A percentile compares a stretch with the other conserved stretches of the same genome.
Conservation (phyloP, 2,797 vertebrate species). For the Lerista edwardsae region DNA sequence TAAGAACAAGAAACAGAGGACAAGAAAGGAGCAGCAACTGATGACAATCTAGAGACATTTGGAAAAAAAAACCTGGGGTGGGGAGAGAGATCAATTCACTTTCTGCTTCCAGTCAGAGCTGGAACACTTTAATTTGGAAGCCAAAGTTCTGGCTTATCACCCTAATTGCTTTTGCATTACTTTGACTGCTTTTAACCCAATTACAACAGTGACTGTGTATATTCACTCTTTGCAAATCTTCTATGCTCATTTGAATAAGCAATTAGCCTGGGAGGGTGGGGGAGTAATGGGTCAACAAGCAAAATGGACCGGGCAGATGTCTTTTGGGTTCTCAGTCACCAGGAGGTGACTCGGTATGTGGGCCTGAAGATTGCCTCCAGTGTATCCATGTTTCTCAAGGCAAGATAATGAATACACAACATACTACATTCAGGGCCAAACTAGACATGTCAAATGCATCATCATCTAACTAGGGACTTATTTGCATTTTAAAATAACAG, state of each 20-base stretch:
- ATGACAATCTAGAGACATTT: conserved; percentile 54
- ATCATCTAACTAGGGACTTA: no score
- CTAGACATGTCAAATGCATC: no score
- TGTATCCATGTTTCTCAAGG: neutral
- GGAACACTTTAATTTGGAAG: conserved; percentile 57
- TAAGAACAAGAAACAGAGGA: conserved; percentile 18
- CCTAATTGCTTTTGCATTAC: conserved; percentile 58
- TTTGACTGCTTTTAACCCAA: conserved; percentile 47
- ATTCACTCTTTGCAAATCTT: conserved; percentile 50
- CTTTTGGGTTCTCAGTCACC: neutral
- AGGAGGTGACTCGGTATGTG: neutral
- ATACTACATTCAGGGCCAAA: no score
- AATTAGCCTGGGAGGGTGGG: conserved; percentile 51
- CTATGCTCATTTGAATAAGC: conserved; percentile 56
- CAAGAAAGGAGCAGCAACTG: conserved; percentile 29
- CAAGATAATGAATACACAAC: neutral
- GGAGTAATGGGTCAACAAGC: conserved; percentile 43
- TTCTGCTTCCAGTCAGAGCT: conserved; percentile 33
- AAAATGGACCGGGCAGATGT: conserved; percentile 31
- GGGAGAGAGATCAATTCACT: conserved; percentile 15
- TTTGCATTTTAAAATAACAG: no score
- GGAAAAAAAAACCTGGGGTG: conserved; percentile 46
- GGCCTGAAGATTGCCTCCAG: neutral
- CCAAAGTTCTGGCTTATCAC: conserved; percentile 51
- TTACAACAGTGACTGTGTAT: conserved; percentile 35